phyloP scores from a whole-genome alignment of 2,797 vertebrate species.

The Sebastes hopkinsi region DNA sequence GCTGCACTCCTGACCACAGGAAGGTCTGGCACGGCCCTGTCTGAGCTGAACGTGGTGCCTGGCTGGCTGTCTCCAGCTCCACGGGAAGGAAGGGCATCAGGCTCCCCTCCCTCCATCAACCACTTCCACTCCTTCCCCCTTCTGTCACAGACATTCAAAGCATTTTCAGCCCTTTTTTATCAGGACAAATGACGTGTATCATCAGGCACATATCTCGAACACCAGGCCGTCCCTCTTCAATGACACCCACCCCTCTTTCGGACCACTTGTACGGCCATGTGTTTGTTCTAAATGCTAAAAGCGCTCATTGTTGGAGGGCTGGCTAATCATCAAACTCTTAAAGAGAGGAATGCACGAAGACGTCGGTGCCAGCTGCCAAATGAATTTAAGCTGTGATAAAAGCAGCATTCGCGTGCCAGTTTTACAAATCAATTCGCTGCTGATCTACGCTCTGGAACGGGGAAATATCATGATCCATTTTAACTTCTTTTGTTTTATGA shows the following conservation, averaged over 20 bases:
- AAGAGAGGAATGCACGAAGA: conserved; percentile 52
- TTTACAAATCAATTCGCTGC: not conserved
- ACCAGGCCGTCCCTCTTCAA: conserved; percentile 2
- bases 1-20: conserved; percentile 55
- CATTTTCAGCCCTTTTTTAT: conserved; percentile 34
- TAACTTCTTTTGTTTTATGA: conserved; percentile 33
- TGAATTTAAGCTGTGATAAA: conserved; percentile 8
- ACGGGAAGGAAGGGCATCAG: conserved; percentile 83
- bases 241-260: not conserved
- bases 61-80: conserved; percentile 82
- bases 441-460: not conserved
- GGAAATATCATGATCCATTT: not conserved
- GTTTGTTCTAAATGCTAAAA: not conserved
- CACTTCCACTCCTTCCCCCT: conserved; percentile 62
- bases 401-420: conserved; percentile 1
- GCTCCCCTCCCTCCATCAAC: conserved; percentile 61
- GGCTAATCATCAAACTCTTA: conserved; percentile 52
- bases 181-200: conserved; percentile 5
- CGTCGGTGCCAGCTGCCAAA: conserved; percentile 41
- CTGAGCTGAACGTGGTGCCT: conserved; percentile 77
- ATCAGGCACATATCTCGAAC: not conserved
- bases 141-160: conserved; percentile 26
- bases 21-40: conserved; percentile 66
- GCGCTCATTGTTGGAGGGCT: conserved; percentile 42
- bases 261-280: conserved; percentile 37